Base-by-base conservation (phyloP, 37 sponge, comb jelly and placozoan species). In the Diacarnus erythraeanus region DNA sequence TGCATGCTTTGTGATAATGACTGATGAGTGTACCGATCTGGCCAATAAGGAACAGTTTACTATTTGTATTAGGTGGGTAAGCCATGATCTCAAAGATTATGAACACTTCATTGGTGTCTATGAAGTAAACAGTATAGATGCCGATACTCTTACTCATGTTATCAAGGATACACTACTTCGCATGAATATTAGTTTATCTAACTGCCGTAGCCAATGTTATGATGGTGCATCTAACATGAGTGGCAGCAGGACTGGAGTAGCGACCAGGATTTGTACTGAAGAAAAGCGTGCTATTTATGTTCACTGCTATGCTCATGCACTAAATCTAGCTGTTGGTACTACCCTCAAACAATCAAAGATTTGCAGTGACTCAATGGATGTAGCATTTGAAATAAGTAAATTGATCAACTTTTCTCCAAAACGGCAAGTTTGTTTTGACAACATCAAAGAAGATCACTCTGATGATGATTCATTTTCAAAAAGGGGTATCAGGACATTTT, bases 101-200 rank as follows among this genome's bases (percentile, higher is more conserved):
- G 94, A 93, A 64, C 74, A 89, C 20, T 71, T 93, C 42, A 60
- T 93, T 44, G 94, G 90, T 31, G 67, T 93, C 33, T 89, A 86
- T 60, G 59, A 76, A 27, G 82, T 85, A 9, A 57, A 76, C 33
- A 69, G 26, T 2, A 84, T 70, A 39, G 71, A 81, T 77, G 89
- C 94, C 22, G 76, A 72, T 30, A 73, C 77, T 5, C 66, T 94
- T 15, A 42, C 73, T 6, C 0, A 5, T 39, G 71, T 79, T 22
- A 54, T 90, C 44, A 87, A 83, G 64, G 76, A 83, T 57, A 44
- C 39, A 6, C 78, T 94, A 4, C 2, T 71, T 12, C 36, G 80
- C 6, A 38, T 71, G 37, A 80, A 83, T 64, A 31, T 89, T 9
- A 39, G 65, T 8, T 4, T 81, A 17, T 20, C 74, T 42, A 57